These are phyloP conservation scores for Syrrhaptes paradoxus DNA, from an alignment of 2,113 vertebrate species.

Conservation along the genomic window DNA sequence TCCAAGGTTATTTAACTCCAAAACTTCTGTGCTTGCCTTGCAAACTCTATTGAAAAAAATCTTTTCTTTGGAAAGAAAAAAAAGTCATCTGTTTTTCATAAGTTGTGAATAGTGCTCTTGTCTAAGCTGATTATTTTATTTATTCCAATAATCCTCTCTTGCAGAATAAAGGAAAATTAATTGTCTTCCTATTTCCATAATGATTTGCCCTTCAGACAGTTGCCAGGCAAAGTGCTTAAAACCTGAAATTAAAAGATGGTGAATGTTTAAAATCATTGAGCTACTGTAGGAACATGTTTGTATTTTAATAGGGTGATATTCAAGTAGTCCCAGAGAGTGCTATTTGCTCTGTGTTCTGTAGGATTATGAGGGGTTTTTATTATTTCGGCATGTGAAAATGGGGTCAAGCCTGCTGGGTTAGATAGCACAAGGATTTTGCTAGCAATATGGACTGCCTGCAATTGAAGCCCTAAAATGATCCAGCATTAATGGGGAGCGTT, in stretches of 20 bases:
- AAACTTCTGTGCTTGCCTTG: neutral
- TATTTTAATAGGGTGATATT: conserved; percentile 27
- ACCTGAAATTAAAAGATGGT: conserved; percentile 44
- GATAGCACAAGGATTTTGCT: conserved; percentile 29
- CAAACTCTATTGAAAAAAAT: neutral
- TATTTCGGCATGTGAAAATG: neutral
- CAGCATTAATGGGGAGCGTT: neutral
- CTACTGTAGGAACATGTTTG: conserved; percentile 11
- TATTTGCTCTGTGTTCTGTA: conserved; percentile 25
- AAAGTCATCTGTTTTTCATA: neutral
- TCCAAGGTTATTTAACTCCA: conserved; percentile 37
- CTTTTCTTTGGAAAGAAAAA: neutral
- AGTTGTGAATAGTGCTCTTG: conserved; percentile 20
- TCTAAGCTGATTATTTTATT: conserved; percentile 74
- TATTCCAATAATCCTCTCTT: conserved; percentile 64
- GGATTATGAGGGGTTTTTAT: neutral
- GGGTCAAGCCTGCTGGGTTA: conserved; percentile 46
- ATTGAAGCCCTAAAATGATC: neutral
- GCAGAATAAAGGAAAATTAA: conserved; percentile 55
- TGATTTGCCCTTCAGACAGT: conserved; percentile 59
- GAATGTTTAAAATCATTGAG: conserved; percentile 17
- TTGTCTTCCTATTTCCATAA: conserved; percentile 48
- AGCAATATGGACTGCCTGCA: neutral
- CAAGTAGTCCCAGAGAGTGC: neutral
- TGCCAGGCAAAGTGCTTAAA: conserved; percentile 48